Evolutionary conservation across 2,888 invertebrate species (phyloP), one percentile per base, ranked within the genome.

Genomic region (Agrochola circellaris): DNA sequence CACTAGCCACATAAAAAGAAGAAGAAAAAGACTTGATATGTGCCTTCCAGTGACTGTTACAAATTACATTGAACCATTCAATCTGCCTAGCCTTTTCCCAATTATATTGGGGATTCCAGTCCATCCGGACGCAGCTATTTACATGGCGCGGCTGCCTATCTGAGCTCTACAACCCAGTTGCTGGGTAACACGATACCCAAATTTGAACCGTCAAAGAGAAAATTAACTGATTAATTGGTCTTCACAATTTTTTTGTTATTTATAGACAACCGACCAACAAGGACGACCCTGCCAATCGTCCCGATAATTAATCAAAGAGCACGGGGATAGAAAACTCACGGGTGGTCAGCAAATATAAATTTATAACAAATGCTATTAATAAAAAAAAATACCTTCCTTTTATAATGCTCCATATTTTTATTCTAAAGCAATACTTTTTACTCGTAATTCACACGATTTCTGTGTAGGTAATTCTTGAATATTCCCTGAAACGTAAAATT

Each of bases 231-330:
- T 34, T 60, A 58, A 78, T 38, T 60, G 8, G n/a, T 51, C 42
- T n/a, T 67, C 48, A 78, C 13, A 42, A 51, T 60, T 67, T 51
- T 51, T 13, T 23, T n/a, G 13, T 38, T 48, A 30, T 69, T 69
- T 66, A 13, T 56, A 11, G 20, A 48, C 20, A 51, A n/a, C n/a
- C n/a, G n/a, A n/a, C n/a, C n/a, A n/a, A n/a, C 2, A 8, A 51
- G 51, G 51, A 8, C 8, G 6, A 1, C 9, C 20, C 15, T 51
- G 26, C 23, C 15, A 38, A 38, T n/a, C 8, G 17, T 75, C 38
- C 48, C 2, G 23, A 42, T 15, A 58, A n/a, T 58, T 42, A 13
- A 38, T 17, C n/a, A 38, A 42, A 26, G 42, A 65, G 26, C 20
- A 45, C 26, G 26, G 11, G 7, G 20, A 20, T 26, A 7, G 3